A percentile compares a stretch with the other conserved stretches of the same genome.
These are phyloP conservation scores for Pedionomus torquatus DNA, from an alignment of 2,113 vertebrate species.

Conservation along the genomic window DNA sequence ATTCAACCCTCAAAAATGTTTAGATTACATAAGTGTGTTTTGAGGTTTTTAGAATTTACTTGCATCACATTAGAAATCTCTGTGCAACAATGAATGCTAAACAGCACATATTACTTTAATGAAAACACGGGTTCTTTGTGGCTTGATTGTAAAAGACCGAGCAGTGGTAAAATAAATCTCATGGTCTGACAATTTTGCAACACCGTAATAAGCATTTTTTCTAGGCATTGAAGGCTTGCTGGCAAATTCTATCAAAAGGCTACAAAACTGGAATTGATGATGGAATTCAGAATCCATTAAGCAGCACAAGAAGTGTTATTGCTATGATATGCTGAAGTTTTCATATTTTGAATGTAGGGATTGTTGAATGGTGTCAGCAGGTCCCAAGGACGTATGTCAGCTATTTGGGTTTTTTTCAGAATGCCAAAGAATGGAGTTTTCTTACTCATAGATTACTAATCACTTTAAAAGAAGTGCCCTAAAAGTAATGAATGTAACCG, in stretches of 20 bases:
- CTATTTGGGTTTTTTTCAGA: slow-evolving; percentile 46
- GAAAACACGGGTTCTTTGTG: neutral
- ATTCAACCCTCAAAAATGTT: slow-evolving; percentile 1
- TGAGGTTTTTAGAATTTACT: neutral
- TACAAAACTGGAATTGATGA: neutral
- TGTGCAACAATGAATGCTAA: neutral
- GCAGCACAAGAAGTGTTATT: neutral
- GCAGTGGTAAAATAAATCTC: neutral
- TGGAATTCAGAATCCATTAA: neutral
- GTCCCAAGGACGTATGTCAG: neutral
- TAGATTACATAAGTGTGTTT: neutral
- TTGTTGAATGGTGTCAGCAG: slow-evolving; percentile 31
- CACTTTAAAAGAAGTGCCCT: slow-evolving; percentile 22
- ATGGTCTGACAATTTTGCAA: neutral
- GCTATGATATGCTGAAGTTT: slow-evolving; percentile 43
- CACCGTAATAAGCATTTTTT: neutral
- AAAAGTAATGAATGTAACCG: neutral
- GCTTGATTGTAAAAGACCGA: slow-evolving; percentile 1
- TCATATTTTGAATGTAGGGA: neutral
- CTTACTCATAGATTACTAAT: slow-evolving; percentile 35
- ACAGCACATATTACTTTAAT: neutral
- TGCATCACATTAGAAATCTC: neutral
- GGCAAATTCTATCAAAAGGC: neutral
- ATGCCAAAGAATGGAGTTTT: slow-evolving; percentile 45
- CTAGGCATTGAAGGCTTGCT: neutral